These are phyloP conservation scores for Apantesis nais DNA, from an alignment of 2,888 invertebrate species.

Conservation along the genomic window DNA sequence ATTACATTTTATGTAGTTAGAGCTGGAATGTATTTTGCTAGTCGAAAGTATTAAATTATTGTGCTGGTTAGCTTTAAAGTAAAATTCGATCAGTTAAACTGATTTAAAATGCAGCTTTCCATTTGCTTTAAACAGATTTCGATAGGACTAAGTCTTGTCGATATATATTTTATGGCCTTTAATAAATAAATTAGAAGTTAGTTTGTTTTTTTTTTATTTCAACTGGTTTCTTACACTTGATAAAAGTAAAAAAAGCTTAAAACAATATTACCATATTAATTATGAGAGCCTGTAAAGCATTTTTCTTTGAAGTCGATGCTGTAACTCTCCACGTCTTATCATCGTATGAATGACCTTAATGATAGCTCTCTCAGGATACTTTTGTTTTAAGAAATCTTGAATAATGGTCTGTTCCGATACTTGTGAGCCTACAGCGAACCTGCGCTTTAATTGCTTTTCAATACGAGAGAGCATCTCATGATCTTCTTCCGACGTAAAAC, in stretches of 20 bases:
- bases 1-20: constrained; percentile 50
- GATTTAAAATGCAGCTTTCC: constrained; percentile 37
- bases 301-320: constrained; percentile 98
- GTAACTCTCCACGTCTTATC: constrained; percentile 97
- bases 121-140: constrained; percentile 34
- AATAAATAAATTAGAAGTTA: constrained; percentile 17
- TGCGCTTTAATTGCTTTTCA: constrained; percentile 96
- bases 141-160: background rate
- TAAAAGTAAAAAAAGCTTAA: constrained; percentile 10
- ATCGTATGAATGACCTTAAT: constrained; percentile 96
- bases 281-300: constrained; percentile 97
- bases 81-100: constrained; percentile 55
- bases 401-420: constrained; percentile 97
- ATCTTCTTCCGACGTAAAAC: constrained; percentile 97
- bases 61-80: constrained; percentile 41
- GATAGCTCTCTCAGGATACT: constrained; percentile 94
- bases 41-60: constrained; percentile 14
- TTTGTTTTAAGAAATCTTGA: constrained; percentile 93
- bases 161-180: constrained; percentile 2
- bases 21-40: constrained; percentile 10
- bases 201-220: constrained; percentile 17
- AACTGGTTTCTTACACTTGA: constrained; percentile 7
- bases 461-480: constrained; percentile 95
- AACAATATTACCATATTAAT: constrained; percentile 70
- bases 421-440: constrained; percentile 98